These are phyloP conservation scores for Ceuthmochares aereus DNA, from an alignment of 2,113 vertebrate species.

Conservation along the genomic window DNA sequence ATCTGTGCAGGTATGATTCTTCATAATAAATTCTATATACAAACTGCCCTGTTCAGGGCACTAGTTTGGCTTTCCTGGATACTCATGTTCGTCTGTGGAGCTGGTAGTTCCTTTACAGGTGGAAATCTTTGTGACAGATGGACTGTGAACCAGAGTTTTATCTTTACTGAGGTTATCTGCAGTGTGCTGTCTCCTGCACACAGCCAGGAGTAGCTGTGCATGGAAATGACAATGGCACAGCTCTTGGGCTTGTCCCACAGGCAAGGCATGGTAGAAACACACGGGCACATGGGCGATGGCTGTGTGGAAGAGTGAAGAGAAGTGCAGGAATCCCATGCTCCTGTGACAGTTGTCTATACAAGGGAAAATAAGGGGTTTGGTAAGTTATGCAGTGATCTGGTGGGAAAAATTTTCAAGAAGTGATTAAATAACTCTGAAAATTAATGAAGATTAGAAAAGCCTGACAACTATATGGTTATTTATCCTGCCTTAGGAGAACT, in stretches of 20 bases:
- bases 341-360: not conserved
- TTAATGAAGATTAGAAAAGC: not conserved
- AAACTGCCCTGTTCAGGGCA: not conserved
- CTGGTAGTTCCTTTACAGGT: accelerated
- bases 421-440: not conserved
- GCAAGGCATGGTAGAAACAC: not conserved
- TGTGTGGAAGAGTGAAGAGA: not conserved
- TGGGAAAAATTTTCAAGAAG: not conserved
- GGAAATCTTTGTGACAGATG: not conserved
- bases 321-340: not conserved
- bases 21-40: not conserved
- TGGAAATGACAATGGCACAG: not conserved
- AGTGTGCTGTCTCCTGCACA: not conserved
- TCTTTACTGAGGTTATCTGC: not conserved
- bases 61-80: not conserved
- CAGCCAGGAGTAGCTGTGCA: not conserved
- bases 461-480: not conserved
- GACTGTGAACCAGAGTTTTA: not conserved
- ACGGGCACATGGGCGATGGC: accelerated
- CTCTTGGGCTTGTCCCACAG: not conserved
- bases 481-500: not conserved
- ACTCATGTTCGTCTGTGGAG: accelerated
- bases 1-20: not conserved
- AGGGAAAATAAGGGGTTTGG: not conserved
- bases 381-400: not conserved